Percentiles rank a stretch among this genome's conserved stretches.
Evolutionary conservation across 30 jellyfish, hydroid and myxozoan genomes (phyloP).

Genomic region (Aurelia coerulea): DNA sequence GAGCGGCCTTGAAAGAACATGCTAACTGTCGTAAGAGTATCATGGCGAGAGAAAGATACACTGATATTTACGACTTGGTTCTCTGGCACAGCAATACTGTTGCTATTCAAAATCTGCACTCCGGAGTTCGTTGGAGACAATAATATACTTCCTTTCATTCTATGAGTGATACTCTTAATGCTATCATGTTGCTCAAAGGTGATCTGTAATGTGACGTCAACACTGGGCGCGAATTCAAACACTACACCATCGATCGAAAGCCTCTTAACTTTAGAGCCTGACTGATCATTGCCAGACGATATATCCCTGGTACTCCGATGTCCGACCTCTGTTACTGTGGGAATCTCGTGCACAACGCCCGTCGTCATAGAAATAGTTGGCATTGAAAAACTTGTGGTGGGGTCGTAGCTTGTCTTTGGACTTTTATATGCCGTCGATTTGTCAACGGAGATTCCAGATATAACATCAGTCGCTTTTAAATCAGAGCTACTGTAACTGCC

Average conservation of each 20-base stretch:
- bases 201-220: too few relatives aligned
- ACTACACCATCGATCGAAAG: too few relatives aligned
- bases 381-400: constrained; percentile 23
- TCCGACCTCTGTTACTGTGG: not conserved
- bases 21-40: too few relatives aligned
- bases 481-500: too few relatives aligned
- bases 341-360: not conserved
- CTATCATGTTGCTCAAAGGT: too few relatives aligned
- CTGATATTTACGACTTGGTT: constrained; percentile 9
- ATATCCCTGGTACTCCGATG: constrained; percentile 20
- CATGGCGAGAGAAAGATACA: not conserved
- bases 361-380: constrained; percentile 14
- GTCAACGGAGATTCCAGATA: too few relatives aligned
- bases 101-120: not conserved
- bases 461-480: too few relatives aligned
- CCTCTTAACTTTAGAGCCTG: too few relatives aligned
- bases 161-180: not conserved
- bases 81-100: constrained; percentile 27
- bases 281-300: not conserved
- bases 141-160: not conserved
- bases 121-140: not conserved
- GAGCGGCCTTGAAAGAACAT: too few relatives aligned
- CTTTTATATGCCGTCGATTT: not conserved
- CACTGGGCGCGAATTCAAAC: constrained; percentile 1
- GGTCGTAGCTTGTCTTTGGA: constrained; percentile 29